Conservation (phyloP, 1,140 invertebrate genomes). For the Cotesia vestalis region DNA sequence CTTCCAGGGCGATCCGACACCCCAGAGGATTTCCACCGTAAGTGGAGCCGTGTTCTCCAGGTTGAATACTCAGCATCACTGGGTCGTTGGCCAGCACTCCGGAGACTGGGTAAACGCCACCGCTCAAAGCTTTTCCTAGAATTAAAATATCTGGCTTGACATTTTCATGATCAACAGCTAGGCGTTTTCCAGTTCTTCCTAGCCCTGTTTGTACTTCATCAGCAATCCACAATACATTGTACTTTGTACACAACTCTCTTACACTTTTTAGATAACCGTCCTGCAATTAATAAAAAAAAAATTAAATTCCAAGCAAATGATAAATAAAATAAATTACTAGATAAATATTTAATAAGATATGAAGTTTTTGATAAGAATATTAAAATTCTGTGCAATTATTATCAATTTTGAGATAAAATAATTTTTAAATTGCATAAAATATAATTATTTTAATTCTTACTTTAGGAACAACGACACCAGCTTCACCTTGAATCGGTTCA, state of each 20-base stretch:
- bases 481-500: conserved; percentile 99
- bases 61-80: conserved; percentile 90
- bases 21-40: conserved; percentile 98
- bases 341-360: too few relatives aligned
- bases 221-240: conserved; percentile 97
- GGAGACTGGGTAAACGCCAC: conserved; percentile 94
- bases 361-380: too few relatives aligned
- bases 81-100: conserved; percentile 87
- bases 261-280: conserved; percentile 89
- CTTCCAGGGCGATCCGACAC: conserved; percentile 83
- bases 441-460: conserved; percentile 39
- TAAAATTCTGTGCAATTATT: not conserved
- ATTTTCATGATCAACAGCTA: conserved; percentile 90
- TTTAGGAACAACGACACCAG: conserved; percentile 91
- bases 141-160: conserved; percentile 95
- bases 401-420: not conserved
- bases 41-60: conserved; percentile 97
- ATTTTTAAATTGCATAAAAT: not conserved
- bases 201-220: conserved; percentile 98
- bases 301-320: not conserved
- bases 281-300: conserved; percentile 49
- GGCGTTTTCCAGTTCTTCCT: conserved; percentile 88
- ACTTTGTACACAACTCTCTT: conserved; percentile 87
- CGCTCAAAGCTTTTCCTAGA: conserved; percentile 96
- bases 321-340: not conserved